Evolutionary conservation across 2,113 vertebrate species (phyloP).

Genomic region (Grammomys surdaster): DNA sequence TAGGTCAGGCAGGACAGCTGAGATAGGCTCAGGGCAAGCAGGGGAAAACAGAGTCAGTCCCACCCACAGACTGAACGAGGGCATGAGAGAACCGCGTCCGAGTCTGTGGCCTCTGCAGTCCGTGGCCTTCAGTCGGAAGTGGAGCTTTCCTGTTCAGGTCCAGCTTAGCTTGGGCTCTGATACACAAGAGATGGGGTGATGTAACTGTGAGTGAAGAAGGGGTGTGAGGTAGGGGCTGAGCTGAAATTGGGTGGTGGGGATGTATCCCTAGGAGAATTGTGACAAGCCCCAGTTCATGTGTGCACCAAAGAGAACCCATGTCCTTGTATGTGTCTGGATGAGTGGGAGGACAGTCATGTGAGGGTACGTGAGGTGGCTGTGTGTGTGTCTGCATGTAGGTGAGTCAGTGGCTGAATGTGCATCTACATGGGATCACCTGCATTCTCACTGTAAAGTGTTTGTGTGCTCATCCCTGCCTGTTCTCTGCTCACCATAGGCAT

Average conservation of each 20-base stretch:
- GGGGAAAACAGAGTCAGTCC: background rate
- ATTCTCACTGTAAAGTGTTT: background rate
- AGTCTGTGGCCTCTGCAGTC: background rate
- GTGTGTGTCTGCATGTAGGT: background rate
- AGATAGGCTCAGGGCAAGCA: background rate
- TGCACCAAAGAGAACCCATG: background rate
- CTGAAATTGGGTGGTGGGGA: constrained; percentile 24
- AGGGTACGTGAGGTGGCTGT: background rate
- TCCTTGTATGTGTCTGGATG: background rate
- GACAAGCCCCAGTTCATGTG: background rate
- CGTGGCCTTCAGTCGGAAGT: background rate
- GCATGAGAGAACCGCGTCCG: background rate
- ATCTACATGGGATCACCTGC: background rate
- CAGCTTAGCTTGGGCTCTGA: background rate
- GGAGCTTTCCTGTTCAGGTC: background rate
- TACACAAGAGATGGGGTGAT: too few species aligned
- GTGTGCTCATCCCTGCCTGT: background rate
- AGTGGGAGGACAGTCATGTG: background rate
- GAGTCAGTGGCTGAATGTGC: background rate
- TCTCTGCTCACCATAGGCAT: constrained; percentile 88
- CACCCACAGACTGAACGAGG: background rate
- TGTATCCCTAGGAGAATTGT: background rate
- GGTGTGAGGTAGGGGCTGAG: background rate
- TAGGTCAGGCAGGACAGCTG: background rate
- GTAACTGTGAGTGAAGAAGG: background rate